phyloP scores from a whole-genome alignment of 2,888 invertebrate genomes.

The Phortica okadai region DNA sequence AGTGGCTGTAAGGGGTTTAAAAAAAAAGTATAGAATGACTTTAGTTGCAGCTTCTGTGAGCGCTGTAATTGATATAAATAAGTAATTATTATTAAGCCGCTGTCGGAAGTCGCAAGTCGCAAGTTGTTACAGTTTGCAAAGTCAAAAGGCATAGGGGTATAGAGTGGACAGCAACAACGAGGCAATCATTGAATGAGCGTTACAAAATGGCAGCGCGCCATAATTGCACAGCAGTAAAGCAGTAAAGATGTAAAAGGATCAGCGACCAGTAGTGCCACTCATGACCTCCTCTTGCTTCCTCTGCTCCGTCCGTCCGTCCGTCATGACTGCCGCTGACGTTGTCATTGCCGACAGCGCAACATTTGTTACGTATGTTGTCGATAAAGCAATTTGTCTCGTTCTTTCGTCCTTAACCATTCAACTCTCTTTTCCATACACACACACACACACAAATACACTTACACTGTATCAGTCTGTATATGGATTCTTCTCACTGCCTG shows the following conservation, averaged over 20 bases:
- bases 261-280: no score
- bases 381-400: slow-evolving; percentile 66
- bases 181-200: background rate
- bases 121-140: background rate
- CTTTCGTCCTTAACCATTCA: slow-evolving; percentile 37
- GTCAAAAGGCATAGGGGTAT: slow-evolving; percentile 9
- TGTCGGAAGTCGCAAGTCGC: background rate
- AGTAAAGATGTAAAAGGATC: background rate
- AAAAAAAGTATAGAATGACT: background rate
- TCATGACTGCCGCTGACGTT: slow-evolving; percentile 49
- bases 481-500: slow-evolving; percentile 40
- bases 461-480: background rate
- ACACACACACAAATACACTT: no score
- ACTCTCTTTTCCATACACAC: slow-evolving; percentile 24
- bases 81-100: slow-evolving; percentile 33
- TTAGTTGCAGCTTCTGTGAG: slow-evolving; percentile 3
- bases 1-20: background rate
- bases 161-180: background rate
- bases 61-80: slow-evolving; percentile 31
- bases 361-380: slow-evolving; percentile 69
- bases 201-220: slow-evolving; percentile 1
- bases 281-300: no score
- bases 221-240: slow-evolving; percentile 27
- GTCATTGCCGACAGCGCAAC: slow-evolving; percentile 69
- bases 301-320: background rate